Evolutionary conservation across 2,888 invertebrate species (phyloP), one percentile per base, ranked within the genome.

Genomic region (Liodrosophila aerea): DNA sequence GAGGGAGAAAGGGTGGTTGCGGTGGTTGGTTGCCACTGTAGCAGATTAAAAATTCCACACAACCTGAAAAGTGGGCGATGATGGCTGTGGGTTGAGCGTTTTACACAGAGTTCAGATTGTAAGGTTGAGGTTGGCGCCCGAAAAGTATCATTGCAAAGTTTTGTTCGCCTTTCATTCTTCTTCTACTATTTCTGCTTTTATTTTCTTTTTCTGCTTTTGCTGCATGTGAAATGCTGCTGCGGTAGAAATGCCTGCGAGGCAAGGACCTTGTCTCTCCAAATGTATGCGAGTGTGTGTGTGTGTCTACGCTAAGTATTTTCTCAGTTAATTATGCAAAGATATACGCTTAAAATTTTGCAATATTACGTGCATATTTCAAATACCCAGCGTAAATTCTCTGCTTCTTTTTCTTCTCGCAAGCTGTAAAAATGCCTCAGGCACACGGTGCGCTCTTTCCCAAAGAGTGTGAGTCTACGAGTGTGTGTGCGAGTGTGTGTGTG

Each of bases 331-430:
- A 82, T 82, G 81, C 85, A 82, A 84, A 82, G 78, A 84, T 82
- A 82, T 82, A 84, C 76, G 81, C 73, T 82, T 78, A 84, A 82
- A 84, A 82, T 82, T 82, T 82, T 78, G 81, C 81, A 84, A 82
- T 82, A 82, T 82, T 82, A 84, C 85, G 85, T 84, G 82, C 85
- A 82, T 82, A 82, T 78, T 82, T 82, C 85, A 82, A 82, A 82
- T 82, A 78, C 74, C 64, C 62, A 53, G 51, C 76, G 68, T 72
- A 64, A 73, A 80, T 67, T 70, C 71, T 56, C 51, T 49, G 30
- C 15, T 27, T 16, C 15, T 27, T 16, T 30, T 22, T 31, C 15
- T 44, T 36, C 44, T 37, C 34, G 11, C 11, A 64, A 68, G 82
- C 77, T 75, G 82, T 82, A 78, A 78, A 82, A 78, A 82, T 78